These are phyloP conservation scores for Amiota minor DNA, from an alignment of 2,888 invertebrate species.

Conservation along the genomic window DNA sequence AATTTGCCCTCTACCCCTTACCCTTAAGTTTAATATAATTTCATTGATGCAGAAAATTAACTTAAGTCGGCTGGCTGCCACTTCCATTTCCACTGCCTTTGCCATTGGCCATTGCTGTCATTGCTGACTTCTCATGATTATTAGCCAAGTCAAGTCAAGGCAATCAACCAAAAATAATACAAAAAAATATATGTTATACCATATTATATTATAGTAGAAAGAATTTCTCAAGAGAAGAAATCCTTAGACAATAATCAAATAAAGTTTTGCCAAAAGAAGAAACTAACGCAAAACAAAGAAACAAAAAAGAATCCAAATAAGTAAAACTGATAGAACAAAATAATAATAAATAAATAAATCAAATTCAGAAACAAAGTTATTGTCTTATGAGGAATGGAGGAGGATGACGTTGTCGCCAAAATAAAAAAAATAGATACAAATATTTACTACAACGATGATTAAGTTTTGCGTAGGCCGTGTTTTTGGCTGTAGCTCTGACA, in stretches of 20 bases:
- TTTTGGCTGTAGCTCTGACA: no score
- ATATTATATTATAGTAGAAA: no score
- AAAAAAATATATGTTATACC: no score
- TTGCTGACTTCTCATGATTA: constrained; percentile 8
- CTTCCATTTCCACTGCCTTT: no score
- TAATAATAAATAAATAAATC: constrained; percentile 63
- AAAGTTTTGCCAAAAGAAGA: constrained; percentile 23
- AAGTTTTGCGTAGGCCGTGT: constrained; percentile 53
- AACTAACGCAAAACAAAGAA: constrained; percentile 15
- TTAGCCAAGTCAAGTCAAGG: neutral
- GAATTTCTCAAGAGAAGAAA: no score
- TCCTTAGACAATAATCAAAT: constrained; percentile 19
- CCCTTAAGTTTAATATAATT: constrained; percentile 20
- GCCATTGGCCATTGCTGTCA: neutral
- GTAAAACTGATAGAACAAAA: constrained; percentile 32
- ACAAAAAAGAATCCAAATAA: constrained; percentile 29
- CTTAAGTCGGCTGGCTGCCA: no score
- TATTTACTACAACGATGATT: constrained; percentile 41
- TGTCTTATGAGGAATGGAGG: constrained; percentile 18
- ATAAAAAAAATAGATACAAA: neutral
- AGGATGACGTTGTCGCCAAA: neutral
- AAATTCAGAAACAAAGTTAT: constrained; percentile 45
- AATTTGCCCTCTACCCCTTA: constrained; percentile 16
- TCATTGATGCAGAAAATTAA: constrained; percentile 23
- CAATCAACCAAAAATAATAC: neutral